Evolutionary conservation across 2,888 invertebrate genomes (phyloP), one percentile per base, ranked within the genome.

Genomic region (Bibio marci): DNA sequence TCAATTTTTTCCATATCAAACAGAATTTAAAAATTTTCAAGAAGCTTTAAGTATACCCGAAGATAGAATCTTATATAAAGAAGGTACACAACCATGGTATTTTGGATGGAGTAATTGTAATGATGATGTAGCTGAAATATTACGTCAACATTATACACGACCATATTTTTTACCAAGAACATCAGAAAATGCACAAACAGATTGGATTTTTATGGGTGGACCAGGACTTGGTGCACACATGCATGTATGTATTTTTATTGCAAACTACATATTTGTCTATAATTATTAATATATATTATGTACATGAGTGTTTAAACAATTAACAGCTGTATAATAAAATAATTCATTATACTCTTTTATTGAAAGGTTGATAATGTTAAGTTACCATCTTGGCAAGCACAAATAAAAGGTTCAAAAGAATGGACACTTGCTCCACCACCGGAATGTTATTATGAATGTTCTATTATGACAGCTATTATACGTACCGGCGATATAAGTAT

Each of bases 171-270:
- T 95, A 37, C 92, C 94, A 0, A 62, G 61, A 27, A 73, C 75
- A 1, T 82, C 94, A 0, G 92, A 94, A 58, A 83, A 82, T 50
- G 83, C 87, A 51, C 82, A 80, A 44, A 76, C 86, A 0, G 92
- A 91, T 60, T 95, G 94, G 94, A 81, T 95, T 49, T 95, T 95
- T 57, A 94, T 95, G 81, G 95, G 95, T 2, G 88, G 85, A 25
- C 80, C 87, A 1, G 94, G 94, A 1, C 76, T 83, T 52, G 95
- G 95, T 0, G 94, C 94, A 0, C 86, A 91, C 50, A 80, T 95
- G 81, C 95, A 95, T 59, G 92, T 92, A 58, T 71, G 75, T 63
- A 28, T 37, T 22, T 7, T 19, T 8, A 18, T 37, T 2, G n/a
- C n/a, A 3, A n/a, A n/a, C 8, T n/a, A 19, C 12, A 14, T 15